Conservation (phyloP, 2,113 vertebrate species). For the Crotophaga sulcirostris region DNA sequence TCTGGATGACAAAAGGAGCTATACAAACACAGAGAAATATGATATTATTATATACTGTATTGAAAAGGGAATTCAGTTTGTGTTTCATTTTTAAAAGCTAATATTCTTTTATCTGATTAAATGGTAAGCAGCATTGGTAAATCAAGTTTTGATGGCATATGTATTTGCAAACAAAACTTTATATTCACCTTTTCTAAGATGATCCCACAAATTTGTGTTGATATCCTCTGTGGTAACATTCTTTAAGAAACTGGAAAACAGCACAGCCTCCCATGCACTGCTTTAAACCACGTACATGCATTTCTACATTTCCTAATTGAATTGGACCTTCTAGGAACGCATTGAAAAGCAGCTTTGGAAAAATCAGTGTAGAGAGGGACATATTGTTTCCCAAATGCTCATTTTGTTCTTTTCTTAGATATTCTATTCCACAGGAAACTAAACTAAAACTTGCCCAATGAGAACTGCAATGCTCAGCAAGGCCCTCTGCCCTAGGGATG, state of each 20-base stretch:
- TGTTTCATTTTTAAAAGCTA: slow-evolving; percentile 44
- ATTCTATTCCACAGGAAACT: slow-evolving; percentile 8
- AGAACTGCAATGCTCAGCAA: background rate
- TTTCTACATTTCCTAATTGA: slow-evolving; percentile 47
- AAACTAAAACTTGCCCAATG: background rate
- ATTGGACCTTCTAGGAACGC: slow-evolving; percentile 15
- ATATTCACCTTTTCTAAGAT: slow-evolving; percentile 43
- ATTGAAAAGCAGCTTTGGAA: slow-evolving; percentile 1
- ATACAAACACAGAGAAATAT: background rate
- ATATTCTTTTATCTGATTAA: slow-evolving; percentile 66
- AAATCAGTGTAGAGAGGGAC: background rate
- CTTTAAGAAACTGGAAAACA: slow-evolving; percentile 22
- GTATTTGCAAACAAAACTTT: slow-evolving; percentile 59
- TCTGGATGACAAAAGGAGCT: background rate
- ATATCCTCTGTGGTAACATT: slow-evolving; percentile 50
- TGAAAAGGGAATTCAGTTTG: slow-evolving; percentile 55
- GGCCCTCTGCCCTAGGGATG: background rate
- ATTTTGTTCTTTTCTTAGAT: slow-evolving; percentile 30
- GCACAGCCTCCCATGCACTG: background rate
- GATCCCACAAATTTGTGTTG: slow-evolving; percentile 42
- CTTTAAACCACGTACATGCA: slow-evolving; percentile 8
- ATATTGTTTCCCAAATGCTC: slow-evolving; percentile 31
- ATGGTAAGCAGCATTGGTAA: slow-evolving; percentile 58
- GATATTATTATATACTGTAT: background rate
- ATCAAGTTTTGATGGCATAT: slow-evolving; percentile 49